Evolutionary conservation across 2,888 invertebrate species (phyloP), one percentile per base, ranked within the genome.

Genomic region (Sesamia inferens): DNA sequence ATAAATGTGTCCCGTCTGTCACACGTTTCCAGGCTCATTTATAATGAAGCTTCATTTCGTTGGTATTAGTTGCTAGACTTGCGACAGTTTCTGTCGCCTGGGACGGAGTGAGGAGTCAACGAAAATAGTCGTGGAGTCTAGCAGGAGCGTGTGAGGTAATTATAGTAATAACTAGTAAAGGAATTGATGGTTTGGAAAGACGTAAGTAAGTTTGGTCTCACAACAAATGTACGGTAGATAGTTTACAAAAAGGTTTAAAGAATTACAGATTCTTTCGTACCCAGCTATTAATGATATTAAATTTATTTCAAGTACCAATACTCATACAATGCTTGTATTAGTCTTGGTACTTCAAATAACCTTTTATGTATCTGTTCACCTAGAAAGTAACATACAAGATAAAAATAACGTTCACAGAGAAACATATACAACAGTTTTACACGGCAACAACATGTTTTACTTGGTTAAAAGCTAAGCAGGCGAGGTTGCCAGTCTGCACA

Each of bases 21-120:
- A 0, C 2, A 19, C 24, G 0, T 1, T 7, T 1, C 7, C 16
- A 39, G 24, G 5, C 39, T 71, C 72, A 82, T 83, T 68, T 64
- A 85, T 73, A 71, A 75, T 82, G 72, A 22, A 82, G 6, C 48
- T 85, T 78, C 63, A 75, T 75, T 82, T 75, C 65, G 66, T 19
- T 61, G 31, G 22, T 31, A 82, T 85, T 73, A 78, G 68, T 61
- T 62, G 72, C 3, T 48, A 71, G 54, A 78, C 79, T 47, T 24
- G 42, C n/a, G 16, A 48, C 13, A n/a, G n/a, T 13, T 55, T 22
- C 68, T 31, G 13, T 22, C 61, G 42, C 55, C 47, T 24, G 54
- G 42, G 61, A 55, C 57, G 19, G 19, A 44, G 57, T 31, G 24
- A 76, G 42, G 19, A 42, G 24, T 16, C 47, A 11, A 47, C 10